Conservation (phyloP, 2,797 vertebrate species). For the Hirundo rustica region DNA sequence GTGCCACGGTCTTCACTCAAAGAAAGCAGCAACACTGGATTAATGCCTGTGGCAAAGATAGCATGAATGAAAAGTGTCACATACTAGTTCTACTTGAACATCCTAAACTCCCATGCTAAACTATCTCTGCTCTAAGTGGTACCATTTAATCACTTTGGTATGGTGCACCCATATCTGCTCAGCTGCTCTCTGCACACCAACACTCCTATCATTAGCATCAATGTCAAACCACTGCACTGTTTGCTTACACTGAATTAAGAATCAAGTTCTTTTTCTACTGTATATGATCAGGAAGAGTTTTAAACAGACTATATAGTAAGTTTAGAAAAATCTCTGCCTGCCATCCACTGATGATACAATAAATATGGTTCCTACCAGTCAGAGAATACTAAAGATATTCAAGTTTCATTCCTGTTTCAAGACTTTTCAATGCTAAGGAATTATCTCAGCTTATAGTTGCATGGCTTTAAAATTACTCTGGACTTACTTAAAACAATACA, state of each 20-base stretch:
- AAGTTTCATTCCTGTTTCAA: neutral
- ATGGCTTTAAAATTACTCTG: neutral
- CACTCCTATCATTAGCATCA: neutral
- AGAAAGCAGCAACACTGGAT: neutral
- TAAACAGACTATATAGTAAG: neutral
- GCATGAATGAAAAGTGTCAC: neutral
- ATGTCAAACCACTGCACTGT: neutral
- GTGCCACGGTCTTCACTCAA: neutral
- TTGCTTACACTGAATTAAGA: neutral
- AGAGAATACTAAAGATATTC: neutral
- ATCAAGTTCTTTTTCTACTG: neutral
- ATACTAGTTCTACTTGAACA: neutral
- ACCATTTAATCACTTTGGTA: neutral
- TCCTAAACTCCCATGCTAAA: neutral
- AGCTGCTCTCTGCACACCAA: neutral
- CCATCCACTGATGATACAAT: neutral
- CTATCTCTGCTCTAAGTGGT: neutral
- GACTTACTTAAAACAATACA: neutral
- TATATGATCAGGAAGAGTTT: neutral
- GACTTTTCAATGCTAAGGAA: neutral
- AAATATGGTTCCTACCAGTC: neutral
- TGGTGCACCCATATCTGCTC: neutral
- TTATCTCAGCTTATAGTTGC: neutral
- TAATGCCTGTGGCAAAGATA: neutral
- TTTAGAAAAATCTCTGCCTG: neutral